phyloP scores from a whole-genome alignment of 2,797 vertebrate genomes.

The Hemibagrus guttatus region DNA sequence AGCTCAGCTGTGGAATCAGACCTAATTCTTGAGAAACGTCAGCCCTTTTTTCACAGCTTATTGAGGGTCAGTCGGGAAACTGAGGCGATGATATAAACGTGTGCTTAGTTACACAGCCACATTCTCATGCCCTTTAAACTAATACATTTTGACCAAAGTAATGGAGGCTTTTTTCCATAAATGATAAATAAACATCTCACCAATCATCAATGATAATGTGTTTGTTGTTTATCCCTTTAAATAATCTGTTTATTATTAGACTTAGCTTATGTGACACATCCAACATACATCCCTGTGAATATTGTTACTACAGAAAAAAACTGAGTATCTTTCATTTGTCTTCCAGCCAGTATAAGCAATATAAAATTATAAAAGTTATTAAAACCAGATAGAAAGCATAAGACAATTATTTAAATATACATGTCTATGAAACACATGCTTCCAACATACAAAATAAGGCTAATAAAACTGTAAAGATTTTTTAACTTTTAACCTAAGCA shows the following conservation, averaged over 20 bases:
- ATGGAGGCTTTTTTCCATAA: not conserved
- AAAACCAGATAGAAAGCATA: not conserved
- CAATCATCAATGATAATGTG: not conserved
- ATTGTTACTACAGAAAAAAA: not conserved
- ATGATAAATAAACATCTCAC: not conserved
- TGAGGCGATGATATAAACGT: not conserved
- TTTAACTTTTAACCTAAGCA: not conserved
- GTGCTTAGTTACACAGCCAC: not conserved
- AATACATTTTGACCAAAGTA: not conserved
- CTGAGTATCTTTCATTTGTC: not conserved
- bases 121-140: not conserved
- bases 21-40: not conserved
- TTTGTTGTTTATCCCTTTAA: not conserved
- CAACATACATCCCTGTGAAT: not conserved
- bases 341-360: not conserved
- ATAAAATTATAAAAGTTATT: not conserved
- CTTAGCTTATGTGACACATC: not conserved
- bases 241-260: not conserved
- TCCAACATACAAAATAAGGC: not conserved
- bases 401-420: not conserved
- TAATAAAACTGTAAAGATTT: not conserved
- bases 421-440: not conserved
- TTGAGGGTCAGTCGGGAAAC: not conserved
- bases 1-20: constrained; percentile 12
- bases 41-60: not conserved